Percentiles rank a stretch among this genome's conserved stretches.
Conservation (phyloP, 2,888 invertebrate genomes). For the Spisula solida region DNA sequence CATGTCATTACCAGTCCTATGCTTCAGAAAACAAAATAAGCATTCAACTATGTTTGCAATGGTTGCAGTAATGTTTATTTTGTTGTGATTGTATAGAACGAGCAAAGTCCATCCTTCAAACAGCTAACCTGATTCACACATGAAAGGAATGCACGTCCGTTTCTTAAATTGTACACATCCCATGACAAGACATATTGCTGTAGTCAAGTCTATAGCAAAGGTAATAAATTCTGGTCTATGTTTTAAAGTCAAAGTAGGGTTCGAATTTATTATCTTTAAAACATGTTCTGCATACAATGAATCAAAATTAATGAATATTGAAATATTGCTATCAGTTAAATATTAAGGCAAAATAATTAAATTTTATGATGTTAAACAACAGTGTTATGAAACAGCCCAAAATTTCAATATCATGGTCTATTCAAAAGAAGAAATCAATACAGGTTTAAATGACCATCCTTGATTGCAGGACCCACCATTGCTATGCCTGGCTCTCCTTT, state of each 20-base stretch:
- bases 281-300: no score
- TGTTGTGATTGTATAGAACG: neutral
- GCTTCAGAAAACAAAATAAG: neutral
- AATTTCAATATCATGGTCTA: no score
- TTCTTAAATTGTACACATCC: neutral
- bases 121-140: neutral
- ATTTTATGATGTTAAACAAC: no score
- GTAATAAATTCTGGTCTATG: neutral
- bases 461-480: no score
- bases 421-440: no score
- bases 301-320: no score
- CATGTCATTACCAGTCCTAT: neutral
- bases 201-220: neutral
- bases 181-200: constrained; percentile 8
- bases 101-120: neutral
- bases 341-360: no score
- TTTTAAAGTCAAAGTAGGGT: neutral
- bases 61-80: neutral
- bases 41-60: neutral
- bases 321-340: no score
- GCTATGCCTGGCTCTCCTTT: no score
- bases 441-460: no score
- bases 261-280: no score
- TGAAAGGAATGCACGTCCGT: neutral
- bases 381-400: no score